Base-by-base conservation (phyloP, 2,888 invertebrate species). In the Neocrepidodera transversa region DNA sequence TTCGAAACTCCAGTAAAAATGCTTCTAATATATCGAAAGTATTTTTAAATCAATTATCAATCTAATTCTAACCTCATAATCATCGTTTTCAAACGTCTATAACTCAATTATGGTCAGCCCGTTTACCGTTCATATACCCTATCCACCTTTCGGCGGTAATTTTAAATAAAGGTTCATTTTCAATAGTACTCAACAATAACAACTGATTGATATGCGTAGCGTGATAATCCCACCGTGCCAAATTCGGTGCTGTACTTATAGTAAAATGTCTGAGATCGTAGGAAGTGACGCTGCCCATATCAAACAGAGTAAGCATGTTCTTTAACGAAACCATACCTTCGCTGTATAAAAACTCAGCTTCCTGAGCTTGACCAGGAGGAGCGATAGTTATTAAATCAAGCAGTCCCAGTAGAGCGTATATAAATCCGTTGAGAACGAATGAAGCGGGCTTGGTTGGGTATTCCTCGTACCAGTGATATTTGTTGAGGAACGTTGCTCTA, bases 161-260 rank as follows among this genome's bases (percentile, higher is more conserved):
- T 11, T 88, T 83, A 63, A 96, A 86, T 55, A 96, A 82, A 0
- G 91, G 89, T 71, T 94, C 93, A 57, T 86, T 85, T 68, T 95
- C 93, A 40, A 98, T 87, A 0, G 94, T 92, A 32, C 91, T 89
- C 17, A 98, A 81, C 56, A 96, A 83, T 64, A 98, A 86, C 64
- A 97, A 84, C 76, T 99, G 97, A 82, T 97, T 97, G 17, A 99
- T 91, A 78, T 99, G 99, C 0, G 97, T 97, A 0, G 96, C 93
- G 81, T 99, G 99, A 79, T 99, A 99, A 78, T 99, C 99, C 96
- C 98, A 97, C 56, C 99, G 84, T 0, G 99, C 99, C 62, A 97
- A 83, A 79, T 99, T 99, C 0, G 95, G 95, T 18, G 93, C 90
- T 13, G 91, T 89, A 14, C 92, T 91, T 28, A 95, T 80, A 0